Evolutionary conservation across 2,113 vertebrate species (phyloP).

Genomic region (Fulica atra): DNA sequence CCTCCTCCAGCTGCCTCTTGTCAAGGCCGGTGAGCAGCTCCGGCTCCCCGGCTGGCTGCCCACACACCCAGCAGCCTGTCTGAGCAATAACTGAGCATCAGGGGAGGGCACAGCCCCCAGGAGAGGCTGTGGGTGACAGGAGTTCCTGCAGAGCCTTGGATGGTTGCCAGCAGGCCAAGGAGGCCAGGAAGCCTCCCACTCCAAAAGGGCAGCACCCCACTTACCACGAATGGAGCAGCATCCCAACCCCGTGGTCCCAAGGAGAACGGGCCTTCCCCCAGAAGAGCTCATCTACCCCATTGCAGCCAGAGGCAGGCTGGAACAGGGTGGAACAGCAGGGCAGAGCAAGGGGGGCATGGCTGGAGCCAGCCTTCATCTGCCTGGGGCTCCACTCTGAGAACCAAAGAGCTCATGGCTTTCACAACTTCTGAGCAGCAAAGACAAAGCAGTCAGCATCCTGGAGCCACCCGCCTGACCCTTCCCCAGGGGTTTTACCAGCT

Average conservation of each 20-base stretch:
- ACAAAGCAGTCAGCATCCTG: background rate
- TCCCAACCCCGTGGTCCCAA: background rate
- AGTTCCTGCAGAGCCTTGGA: background rate
- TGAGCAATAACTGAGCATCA: accelerated
- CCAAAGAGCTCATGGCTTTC: background rate
- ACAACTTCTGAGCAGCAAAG: background rate
- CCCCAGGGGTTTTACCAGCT: background rate
- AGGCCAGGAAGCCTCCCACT: background rate
- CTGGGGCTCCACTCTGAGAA: background rate
- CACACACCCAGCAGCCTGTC: accelerated
- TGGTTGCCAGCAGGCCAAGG: background rate
- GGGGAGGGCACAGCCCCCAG: accelerated
- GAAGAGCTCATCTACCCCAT: background rate
- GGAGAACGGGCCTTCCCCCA: background rate
- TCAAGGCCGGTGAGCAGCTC: background rate
- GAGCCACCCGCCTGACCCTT: background rate
- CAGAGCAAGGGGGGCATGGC: background rate
- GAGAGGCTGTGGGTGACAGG: background rate
- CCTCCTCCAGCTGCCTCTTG: background rate
- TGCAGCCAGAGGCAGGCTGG: background rate
- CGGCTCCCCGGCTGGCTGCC: background rate
- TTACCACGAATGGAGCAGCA: background rate
- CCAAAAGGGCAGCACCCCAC: background rate
- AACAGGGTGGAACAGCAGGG: background rate
- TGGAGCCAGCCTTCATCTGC: background rate